Percentiles rank a stretch among this genome's conserved stretches.
These are phyloP conservation scores for Anolis apletophallus DNA, from an alignment of 2,797 vertebrate species.

Conservation along the genomic window DNA sequence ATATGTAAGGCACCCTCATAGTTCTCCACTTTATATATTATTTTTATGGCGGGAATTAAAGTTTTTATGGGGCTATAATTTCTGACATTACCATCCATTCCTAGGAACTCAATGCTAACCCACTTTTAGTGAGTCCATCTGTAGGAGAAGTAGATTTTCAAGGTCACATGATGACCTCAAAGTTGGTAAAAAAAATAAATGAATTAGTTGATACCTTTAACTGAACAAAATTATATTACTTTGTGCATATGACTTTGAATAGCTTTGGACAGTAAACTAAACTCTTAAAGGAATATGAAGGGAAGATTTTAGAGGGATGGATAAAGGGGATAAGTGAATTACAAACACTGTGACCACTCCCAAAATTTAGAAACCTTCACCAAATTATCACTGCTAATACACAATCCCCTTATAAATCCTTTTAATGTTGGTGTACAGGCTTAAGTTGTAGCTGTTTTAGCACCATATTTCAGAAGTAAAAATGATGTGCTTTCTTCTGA, in stretches of 20 bases:
- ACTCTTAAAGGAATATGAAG: neutral
- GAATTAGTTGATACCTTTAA: neutral
- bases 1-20: constrained; percentile 76
- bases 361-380: neutral
- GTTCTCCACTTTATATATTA: constrained; percentile 82
- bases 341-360: neutral
- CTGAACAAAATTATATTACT: neutral
- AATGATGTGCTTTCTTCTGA: neutral
- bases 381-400: neutral
- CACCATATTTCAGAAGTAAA: neutral
- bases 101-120: constrained; percentile 67
- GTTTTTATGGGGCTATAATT: constrained; percentile 81
- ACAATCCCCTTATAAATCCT: neutral
- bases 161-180: constrained; percentile 72
- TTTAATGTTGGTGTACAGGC: neutral
- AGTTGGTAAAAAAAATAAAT: constrained; percentile 13
- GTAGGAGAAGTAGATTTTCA: constrained; percentile 66
- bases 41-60: constrained; percentile 82
- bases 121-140: constrained; percentile 58
- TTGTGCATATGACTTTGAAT: neutral
- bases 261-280: neutral
- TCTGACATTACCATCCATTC: constrained; percentile 78
- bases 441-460: neutral
- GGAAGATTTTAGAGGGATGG: neutral
- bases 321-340: neutral